These are phyloP conservation scores for Caretta caretta DNA, from an alignment of 2,113 vertebrate species.

Conservation along the genomic window DNA sequence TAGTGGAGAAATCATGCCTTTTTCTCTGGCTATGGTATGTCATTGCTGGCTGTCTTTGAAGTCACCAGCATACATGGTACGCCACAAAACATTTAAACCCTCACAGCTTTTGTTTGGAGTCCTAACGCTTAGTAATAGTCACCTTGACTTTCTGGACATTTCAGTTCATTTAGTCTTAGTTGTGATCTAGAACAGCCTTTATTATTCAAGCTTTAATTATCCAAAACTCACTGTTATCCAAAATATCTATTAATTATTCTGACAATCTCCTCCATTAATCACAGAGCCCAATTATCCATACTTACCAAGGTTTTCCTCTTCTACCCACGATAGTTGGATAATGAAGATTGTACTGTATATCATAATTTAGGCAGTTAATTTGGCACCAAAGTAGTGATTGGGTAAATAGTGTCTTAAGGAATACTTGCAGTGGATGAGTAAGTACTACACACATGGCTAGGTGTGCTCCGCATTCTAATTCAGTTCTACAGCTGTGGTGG, in stretches of 20 bases:
- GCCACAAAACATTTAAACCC: neutral
- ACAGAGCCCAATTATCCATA: neutral
- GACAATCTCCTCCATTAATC: neutral
- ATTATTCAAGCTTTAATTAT: neutral
- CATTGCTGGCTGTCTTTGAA: neutral
- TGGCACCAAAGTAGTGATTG: neutral
- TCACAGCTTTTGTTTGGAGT: neutral
- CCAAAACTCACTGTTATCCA: neutral
- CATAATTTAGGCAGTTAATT: neutral
- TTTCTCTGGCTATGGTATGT: neutral
- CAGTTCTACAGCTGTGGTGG: neutral
- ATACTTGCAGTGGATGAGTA: neutral
- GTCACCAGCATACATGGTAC: neutral
- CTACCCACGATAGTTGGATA: neutral
- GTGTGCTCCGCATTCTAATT: neutral
- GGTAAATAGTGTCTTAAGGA: neutral
- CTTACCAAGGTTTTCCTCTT: neutral
- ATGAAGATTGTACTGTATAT: neutral
- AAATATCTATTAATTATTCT: conserved; percentile 1
- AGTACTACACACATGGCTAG: neutral
- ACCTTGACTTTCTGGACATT: neutral
- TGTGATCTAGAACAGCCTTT: neutral
- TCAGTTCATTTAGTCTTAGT: neutral
- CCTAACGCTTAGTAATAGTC: neutral
- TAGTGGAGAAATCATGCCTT: neutral